phyloP scores from a whole-genome alignment of 2,797 vertebrate genomes.

The Coregonus suidteri region DNA sequence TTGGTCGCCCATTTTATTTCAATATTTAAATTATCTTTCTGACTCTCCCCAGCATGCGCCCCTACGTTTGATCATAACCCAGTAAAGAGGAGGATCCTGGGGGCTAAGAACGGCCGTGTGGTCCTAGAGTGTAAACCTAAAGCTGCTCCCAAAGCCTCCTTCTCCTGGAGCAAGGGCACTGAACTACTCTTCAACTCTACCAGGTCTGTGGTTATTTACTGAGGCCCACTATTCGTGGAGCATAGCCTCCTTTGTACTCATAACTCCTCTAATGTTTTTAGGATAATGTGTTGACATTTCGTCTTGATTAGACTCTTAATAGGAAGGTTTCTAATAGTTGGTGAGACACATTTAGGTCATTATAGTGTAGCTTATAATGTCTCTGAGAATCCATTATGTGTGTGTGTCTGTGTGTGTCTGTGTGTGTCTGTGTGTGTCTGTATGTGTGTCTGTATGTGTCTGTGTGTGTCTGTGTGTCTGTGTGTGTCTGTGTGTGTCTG shows the following conservation, averaged over 20 bases:
- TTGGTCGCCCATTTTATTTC: too few species aligned
- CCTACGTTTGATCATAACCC: constrained; percentile 92
- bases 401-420: background rate
- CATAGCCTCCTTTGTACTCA: too few species aligned
- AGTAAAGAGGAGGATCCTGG: constrained; percentile 84
- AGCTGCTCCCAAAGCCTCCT: constrained; percentile 88
- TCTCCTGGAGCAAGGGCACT: constrained; percentile 94
- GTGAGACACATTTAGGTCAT: background rate
- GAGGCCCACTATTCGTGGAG: too few species aligned
- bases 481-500: too few species aligned
- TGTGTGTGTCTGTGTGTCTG: background rate
- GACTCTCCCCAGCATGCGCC: constrained; percentile 76
- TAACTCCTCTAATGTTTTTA: too few species aligned
- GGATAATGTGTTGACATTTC: too few species aligned
- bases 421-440: background rate
- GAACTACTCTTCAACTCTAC: constrained; percentile 90
- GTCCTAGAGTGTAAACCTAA: constrained; percentile 93
- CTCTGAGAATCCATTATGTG: background rate
- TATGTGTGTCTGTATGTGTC: too few species aligned
- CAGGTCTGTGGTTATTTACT: constrained; percentile 52
- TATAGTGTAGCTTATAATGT: background rate
- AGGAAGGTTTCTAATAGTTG: background rate
- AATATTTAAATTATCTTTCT: background rate
- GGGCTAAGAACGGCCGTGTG: constrained; percentile 85
- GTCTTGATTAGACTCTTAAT: too few species aligned